phyloP scores from a whole-genome alignment of 2,113 vertebrate species.

The Brachypodius melanocephalos region DNA sequence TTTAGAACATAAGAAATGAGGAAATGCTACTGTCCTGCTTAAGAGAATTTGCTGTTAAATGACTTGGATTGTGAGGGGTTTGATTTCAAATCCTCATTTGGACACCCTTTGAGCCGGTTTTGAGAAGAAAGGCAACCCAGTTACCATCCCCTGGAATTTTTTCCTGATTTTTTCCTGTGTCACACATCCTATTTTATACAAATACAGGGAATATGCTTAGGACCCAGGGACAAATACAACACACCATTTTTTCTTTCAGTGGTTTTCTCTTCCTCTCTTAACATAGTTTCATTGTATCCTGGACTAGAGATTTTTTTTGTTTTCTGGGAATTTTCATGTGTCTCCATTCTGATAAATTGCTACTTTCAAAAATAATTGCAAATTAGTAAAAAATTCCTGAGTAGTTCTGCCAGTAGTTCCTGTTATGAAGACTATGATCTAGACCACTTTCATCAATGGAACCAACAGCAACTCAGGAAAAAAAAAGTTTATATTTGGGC shows the following conservation, averaged over 20 bases:
- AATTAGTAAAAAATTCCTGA: neutral
- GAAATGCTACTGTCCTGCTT: neutral
- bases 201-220: neutral
- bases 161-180: neutral
- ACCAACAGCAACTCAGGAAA: neutral
- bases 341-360: neutral
- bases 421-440: neutral
- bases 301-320: neutral
- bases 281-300: neutral
- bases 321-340: neutral
- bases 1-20: neutral
- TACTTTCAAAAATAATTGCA: neutral
- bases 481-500: neutral
- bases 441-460: neutral
- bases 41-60: neutral
- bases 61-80: neutral
- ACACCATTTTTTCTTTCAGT: neutral
- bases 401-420: neutral
- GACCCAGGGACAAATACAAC: neutral
- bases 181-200: neutral
- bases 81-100: neutral
- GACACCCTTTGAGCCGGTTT: neutral
- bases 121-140: neutral
- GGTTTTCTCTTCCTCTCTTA: neutral
- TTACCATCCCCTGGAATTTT: neutral